A percentile compares a stretch with the other conserved stretches of the same genome.
phyloP scores from a whole-genome alignment of 2,113 vertebrate genomes.

The Chionodraco myersi region DNA sequence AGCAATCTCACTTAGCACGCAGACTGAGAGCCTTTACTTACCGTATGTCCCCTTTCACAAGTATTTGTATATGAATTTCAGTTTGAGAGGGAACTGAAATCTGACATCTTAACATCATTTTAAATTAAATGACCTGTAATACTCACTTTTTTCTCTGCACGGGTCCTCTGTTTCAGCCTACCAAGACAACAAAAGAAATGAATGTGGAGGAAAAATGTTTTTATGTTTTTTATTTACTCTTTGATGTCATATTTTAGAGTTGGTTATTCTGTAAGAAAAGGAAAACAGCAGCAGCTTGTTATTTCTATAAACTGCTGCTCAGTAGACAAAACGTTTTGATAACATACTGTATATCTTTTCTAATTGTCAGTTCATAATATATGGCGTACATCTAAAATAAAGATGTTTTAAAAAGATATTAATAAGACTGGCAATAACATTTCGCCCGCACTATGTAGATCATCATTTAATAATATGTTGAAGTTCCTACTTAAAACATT shows the following conservation, averaged over 20 bases:
- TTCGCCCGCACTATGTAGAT: background rate
- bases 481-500: background rate
- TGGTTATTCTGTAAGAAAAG: slow-evolving; percentile 10
- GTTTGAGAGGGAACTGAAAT: background rate
- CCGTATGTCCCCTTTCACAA: background rate
- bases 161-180: slow-evolving; percentile 44
- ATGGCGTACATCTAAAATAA: background rate
- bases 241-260: slow-evolving; percentile 10
- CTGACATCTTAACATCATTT: background rate
- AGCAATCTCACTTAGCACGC: background rate
- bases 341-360: background rate
- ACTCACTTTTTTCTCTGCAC: slow-evolving; percentile 48
- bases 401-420: background rate
- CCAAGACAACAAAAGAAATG: slow-evolving; percentile 1
- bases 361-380: background rate
- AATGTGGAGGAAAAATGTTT: background rate
- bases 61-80: background rate
- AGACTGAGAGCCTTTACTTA: background rate
- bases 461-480: background rate
- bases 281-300: background rate
- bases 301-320: background rate
- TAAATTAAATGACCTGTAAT: too few relatives aligned
- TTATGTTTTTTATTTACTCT: slow-evolving; percentile 3
- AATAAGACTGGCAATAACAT: background rate
- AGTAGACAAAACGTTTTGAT: background rate